Conservation (phyloP, 92 coral and sea anemone species). For the Palythoa caribaeorum region DNA sequence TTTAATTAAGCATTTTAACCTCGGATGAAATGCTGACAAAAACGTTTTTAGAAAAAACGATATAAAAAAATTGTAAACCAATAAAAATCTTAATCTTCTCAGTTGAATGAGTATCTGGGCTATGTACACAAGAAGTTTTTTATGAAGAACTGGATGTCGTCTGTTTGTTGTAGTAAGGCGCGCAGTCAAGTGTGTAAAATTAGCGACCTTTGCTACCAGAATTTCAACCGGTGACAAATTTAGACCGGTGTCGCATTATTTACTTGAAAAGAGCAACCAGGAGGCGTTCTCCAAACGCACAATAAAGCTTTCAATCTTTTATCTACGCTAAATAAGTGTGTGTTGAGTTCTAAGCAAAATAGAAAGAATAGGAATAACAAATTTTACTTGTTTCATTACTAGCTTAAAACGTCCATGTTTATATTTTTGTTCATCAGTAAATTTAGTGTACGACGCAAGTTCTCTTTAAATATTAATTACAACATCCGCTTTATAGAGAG, state of each 20-base stretch:
- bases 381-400: background rate
- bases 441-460: background rate
- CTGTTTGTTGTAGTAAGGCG: background rate
- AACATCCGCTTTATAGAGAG: constrained; percentile 1
- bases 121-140: too few relatives aligned
- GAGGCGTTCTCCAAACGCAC: background rate
- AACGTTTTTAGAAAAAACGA: too few relatives aligned
- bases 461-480: constrained; percentile 13
- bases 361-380: background rate
- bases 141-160: background rate
- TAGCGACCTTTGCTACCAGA: background rate
- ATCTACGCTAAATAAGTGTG: background rate
- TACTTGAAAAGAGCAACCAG: background rate
- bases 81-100: background rate
- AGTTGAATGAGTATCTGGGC: background rate
- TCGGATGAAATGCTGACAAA: too few relatives aligned
- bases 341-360: background rate
- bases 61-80: too few relatives aligned
- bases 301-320: background rate
- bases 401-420: background rate
- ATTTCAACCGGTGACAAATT: constrained; percentile 24
- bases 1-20: too few relatives aligned
- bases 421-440: constrained; percentile 4
- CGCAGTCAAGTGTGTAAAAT: constrained; percentile 6
- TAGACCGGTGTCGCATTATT: constrained; percentile 30